Evolutionary conservation across 2,797 vertebrate species (phyloP).

Genomic region (Carapus acus): DNA sequence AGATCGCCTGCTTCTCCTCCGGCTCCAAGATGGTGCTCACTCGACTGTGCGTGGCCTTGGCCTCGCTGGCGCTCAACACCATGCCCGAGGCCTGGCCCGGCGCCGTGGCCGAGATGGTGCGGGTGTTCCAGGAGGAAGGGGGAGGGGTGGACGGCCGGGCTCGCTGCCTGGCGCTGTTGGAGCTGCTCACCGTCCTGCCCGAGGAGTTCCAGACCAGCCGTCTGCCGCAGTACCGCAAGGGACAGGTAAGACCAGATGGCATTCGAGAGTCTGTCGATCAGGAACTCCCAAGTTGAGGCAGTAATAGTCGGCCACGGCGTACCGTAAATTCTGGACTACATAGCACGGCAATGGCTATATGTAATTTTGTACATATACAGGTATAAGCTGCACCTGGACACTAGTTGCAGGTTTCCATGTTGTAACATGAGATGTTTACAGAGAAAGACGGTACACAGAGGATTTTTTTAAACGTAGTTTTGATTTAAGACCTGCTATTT

Average conservation of each 20-base stretch:
- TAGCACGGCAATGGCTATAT: too few relatives aligned
- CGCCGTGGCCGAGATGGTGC: slow-evolving; percentile 94
- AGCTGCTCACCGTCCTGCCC: slow-evolving; percentile 93
- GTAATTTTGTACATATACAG: too few relatives aligned
- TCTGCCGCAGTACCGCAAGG: slow-evolving; percentile 91
- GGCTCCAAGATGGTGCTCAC: slow-evolving; percentile 98
- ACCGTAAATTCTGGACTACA: too few relatives aligned
- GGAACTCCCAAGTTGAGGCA: too few relatives aligned
- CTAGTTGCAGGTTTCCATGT: too few relatives aligned
- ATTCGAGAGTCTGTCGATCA: neutral
- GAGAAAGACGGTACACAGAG: too few relatives aligned
- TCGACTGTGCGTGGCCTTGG: slow-evolving; percentile 92
- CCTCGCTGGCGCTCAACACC: slow-evolving; percentile 95
- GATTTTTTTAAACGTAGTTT: too few relatives aligned
- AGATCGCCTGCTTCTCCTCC: slow-evolving; percentile 92
- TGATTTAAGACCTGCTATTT: too few relatives aligned
- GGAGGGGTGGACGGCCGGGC: slow-evolving; percentile 88
- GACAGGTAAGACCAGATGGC: slow-evolving; percentile 74
- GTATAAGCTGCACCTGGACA: too few relatives aligned
- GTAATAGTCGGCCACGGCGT: too few relatives aligned
- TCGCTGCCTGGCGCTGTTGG: slow-evolving; percentile 90
- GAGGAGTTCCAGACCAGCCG: slow-evolving; percentile 99
- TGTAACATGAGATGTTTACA: too few relatives aligned
- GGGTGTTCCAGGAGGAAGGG: slow-evolving; percentile 93
- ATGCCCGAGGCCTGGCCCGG: slow-evolving; percentile 98